Evolutionary conservation across 2,888 invertebrate species (phyloP), one percentile per base, ranked within the genome.

Genomic region (Melipona beecheii): DNA sequence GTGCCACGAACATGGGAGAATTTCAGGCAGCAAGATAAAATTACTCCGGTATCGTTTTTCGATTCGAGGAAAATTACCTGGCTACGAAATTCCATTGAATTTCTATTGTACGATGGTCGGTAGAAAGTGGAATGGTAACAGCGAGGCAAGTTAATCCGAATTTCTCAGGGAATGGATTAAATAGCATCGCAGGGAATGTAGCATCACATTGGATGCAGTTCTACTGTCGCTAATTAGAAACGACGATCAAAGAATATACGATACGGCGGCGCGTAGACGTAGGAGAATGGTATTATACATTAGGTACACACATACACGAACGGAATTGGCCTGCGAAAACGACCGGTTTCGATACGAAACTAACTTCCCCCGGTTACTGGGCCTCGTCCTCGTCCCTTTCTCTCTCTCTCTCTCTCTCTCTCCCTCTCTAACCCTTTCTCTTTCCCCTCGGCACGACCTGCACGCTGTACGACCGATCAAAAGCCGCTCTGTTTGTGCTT

Each of bases 261-360:
- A 17, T 60, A 49, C 66, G 43, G 62, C 36, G 68, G 13, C 75
- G 56, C 66, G 60, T 66, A 65, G 74, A 80, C 31, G 50, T 27
- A 65, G 68, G 60, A 66, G 68, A 80, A 76, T 31, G 64, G 5
- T 64, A 64, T 64, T 64, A 64, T 64, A 31, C 11, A 60, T 60
- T 60, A 19, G 27, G 60, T 60, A 19, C 9, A 27, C 60, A 19
- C 27, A 80, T 71, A 70, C 81, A 70, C 66, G 66, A 58, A 78
- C 68, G 86, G 86, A 88, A 86, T 86, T 88, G 76, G 50, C 69
- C 78, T 74, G 54, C 77, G 72, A 81, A 81, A 84, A 87, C 86
- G 88, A 86, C 86, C 80, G 84, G 86, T 88, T 85, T 79, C 73
- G 74, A 78, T 80, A 73, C 71, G 81, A 85, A 68, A 79, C 79